These are phyloP conservation scores for Semnornis frantzii DNA, from an alignment of 2,113 vertebrate genomes.

Conservation along the genomic window DNA sequence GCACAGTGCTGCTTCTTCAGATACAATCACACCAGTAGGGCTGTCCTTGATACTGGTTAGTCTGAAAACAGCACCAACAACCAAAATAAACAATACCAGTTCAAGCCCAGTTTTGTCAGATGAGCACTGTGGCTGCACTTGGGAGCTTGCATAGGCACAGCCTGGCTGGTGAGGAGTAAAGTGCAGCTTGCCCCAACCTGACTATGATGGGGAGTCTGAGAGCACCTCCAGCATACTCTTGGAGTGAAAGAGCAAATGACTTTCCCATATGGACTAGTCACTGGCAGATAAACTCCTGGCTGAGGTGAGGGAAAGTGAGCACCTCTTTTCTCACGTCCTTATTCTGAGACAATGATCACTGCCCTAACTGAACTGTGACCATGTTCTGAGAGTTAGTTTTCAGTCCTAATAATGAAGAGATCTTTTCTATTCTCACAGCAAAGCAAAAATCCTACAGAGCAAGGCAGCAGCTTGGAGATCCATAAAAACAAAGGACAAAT, in stretches of 20 bases:
- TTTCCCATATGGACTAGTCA: not conserved
- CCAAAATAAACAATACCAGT: not conserved
- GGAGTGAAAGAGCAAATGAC: not conserved
- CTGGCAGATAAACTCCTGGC: not conserved
- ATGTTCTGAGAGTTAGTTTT: not conserved
- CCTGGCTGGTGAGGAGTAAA: not conserved
- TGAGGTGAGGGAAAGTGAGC: not conserved
- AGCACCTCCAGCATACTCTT: not conserved
- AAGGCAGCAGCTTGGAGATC: not conserved
- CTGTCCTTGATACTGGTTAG: not conserved
- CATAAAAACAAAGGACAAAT: slow-evolving; percentile 29
- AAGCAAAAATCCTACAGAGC: slow-evolving; percentile 25
- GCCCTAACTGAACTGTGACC: not conserved
- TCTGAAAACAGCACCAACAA: accelerated
- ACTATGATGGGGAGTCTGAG: not conserved
- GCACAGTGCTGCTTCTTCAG: not conserved
- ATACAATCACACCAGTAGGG: not conserved
- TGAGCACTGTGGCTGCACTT: not conserved
- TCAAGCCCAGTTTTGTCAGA: not conserved
- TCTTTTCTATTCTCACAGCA: not conserved
- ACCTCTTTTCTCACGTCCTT: not conserved
- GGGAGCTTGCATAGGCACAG: not conserved
- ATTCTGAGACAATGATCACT: not conserved
- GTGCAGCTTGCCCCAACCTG: not conserved
- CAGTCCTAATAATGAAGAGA: not conserved